Conservation (phyloP, 2,113 vertebrate genomes). For the Tapirus terrestris region DNA sequence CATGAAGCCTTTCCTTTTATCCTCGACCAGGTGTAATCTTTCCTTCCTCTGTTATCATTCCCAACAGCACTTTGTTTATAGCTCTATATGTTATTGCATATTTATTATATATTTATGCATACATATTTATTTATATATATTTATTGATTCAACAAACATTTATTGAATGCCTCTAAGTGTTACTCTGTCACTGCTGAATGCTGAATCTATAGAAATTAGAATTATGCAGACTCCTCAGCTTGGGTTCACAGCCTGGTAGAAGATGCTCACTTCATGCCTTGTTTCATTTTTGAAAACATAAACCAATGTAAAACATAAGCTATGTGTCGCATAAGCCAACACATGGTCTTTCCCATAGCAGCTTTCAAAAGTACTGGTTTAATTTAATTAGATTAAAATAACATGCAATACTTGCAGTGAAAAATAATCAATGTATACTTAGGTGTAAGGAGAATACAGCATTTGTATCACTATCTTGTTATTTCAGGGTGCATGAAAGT, state of each 20-base stretch:
- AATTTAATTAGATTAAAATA: constrained; percentile 36
- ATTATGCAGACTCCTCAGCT: background rate
- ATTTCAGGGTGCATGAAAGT: background rate
- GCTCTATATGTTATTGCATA: background rate
- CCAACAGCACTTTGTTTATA: background rate
- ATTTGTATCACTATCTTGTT: constrained; percentile 6
- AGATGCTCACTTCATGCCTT: background rate
- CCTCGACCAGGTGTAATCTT: background rate
- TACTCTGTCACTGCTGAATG: background rate
- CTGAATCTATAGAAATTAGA: background rate
- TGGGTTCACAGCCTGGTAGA: background rate
- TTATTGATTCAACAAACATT: background rate
- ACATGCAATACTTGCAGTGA: background rate
- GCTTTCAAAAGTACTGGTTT: constrained; percentile 2
- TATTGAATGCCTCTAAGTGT: background rate
- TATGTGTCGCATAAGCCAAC: background rate
- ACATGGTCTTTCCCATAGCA: background rate
- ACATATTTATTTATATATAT: background rate
- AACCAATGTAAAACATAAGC: background rate
- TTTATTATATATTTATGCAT: no score
- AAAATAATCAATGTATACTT: constrained; percentile 26
- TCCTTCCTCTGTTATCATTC: background rate
- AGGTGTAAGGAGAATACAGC: background rate
- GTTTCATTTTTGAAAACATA: background rate
- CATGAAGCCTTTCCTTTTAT: background rate